A percentile compares a stretch with the other conserved stretches of the same genome.
Evolutionary conservation across 35 echinoderm and acorn worm species (phyloP).

Genomic region (Ophioderma brevispina): DNA sequence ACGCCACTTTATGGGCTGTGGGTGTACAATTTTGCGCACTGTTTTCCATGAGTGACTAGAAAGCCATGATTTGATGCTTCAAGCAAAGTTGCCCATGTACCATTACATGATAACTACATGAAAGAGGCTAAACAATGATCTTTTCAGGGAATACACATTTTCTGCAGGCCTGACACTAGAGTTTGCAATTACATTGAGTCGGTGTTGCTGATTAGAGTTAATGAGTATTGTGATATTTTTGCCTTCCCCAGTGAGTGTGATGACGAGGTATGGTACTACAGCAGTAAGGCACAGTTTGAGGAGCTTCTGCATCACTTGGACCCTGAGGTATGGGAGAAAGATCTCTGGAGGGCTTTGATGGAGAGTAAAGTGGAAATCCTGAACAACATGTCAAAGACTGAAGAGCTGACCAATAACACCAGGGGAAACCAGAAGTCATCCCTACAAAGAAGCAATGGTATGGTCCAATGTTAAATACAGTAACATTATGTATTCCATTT

Average conservation of each 20-base stretch:
- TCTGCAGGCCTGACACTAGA: background rate
- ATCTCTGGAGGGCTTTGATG: slow-evolving; percentile 47
- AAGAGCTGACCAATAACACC: slow-evolving; percentile 83
- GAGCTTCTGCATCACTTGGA: slow-evolving; percentile 79
- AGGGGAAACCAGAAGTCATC: slow-evolving; percentile 74
- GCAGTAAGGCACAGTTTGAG: slow-evolving; percentile 83
- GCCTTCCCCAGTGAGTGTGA: slow-evolving; percentile 70
- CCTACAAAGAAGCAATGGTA: slow-evolving; percentile 74
- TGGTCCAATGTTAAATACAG: no score
- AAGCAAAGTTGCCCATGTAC: no score
- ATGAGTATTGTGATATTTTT: background rate
- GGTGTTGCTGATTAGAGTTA: background rate
- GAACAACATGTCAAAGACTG: slow-evolving; percentile 79
- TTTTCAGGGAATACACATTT: background rate
- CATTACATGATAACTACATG: no score
- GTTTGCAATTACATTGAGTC: background rate
- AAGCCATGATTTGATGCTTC: no score
- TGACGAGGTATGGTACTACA: slow-evolving; percentile 76
- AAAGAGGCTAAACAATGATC: background rate
- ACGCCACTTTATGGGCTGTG: no score
- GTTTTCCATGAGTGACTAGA: no score
- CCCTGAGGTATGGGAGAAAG: slow-evolving; percentile 71
- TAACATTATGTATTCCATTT: no score
- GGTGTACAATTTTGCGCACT: no score
- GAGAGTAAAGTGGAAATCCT: slow-evolving; percentile 87